A percentile compares a stretch with the other conserved stretches of the same genome.
Evolutionary conservation across 2,113 vertebrate genomes (phyloP).

Genomic region (Spheniscus mendiculus): DNA sequence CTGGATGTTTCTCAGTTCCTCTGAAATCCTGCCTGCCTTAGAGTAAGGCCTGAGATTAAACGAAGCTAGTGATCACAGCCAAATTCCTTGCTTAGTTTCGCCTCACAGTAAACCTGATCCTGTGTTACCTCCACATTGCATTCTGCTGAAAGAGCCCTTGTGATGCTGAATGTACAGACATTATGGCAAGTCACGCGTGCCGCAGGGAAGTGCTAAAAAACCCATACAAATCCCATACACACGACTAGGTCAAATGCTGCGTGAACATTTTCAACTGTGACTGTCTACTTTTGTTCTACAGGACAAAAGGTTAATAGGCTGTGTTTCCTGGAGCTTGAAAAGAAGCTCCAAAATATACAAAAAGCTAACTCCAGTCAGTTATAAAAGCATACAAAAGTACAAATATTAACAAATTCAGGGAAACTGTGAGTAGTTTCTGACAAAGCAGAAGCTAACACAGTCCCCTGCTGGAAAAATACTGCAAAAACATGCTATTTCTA

Average conservation of each 20-base stretch:
- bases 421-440: background rate
- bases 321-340: background rate
- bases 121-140: fast-evolving
- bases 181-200: fast-evolving
- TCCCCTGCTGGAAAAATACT: conserved; percentile 46
- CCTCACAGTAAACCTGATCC: background rate
- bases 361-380: background rate
- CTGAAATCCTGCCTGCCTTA: background rate
- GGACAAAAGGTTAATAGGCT: background rate
- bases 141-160: background rate
- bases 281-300: background rate
- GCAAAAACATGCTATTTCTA: background rate
- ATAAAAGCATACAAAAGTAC: background rate
- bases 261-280: background rate
- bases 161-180: background rate
- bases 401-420: background rate
- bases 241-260: background rate
- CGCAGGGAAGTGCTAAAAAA: fast-evolving
- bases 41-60: background rate
- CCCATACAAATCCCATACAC: background rate
- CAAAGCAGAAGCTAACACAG: conserved; percentile 34
- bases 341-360: background rate
- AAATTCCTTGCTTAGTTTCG: background rate
- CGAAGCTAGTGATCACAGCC: background rate
- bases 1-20: background rate